Evolutionary conservation across 2,797 vertebrate genomes (phyloP).

Genomic region (Lithobates pipiens): DNA sequence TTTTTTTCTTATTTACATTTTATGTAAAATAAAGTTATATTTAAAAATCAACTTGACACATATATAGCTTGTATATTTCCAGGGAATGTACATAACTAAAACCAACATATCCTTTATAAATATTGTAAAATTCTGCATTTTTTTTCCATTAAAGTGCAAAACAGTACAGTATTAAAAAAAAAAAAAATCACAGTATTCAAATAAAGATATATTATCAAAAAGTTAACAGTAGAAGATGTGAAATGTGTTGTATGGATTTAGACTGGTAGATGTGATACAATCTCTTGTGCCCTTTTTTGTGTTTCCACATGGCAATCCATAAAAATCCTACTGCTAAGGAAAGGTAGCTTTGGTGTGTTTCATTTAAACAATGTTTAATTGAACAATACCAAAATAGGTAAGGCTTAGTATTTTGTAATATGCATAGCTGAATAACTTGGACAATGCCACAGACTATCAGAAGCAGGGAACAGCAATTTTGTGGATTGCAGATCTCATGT

Average conservation of each 20-base stretch:
- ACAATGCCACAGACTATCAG: neutral
- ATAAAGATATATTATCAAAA: constrained; percentile 51
- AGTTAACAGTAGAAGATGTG: constrained; percentile 18
- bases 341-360: neutral
- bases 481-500: neutral
- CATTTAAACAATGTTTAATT: neutral
- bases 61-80: constrained; percentile 42
- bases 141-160: constrained; percentile 58
- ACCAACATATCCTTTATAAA: constrained; percentile 50
- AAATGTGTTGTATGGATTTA: constrained; percentile 9
- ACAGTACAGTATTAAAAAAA: constrained; percentile 56
- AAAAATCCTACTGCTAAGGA: neutral
- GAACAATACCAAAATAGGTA: neutral
- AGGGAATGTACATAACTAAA: constrained; percentile 58
- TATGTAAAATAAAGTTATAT: constrained; percentile 50
- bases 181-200: constrained; percentile 58
- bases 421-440: neutral
- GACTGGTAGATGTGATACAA: neutral
- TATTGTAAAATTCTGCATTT: constrained; percentile 62
- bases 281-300: neutral
- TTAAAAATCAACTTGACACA: constrained; percentile 37
- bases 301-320: neutral
- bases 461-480: neutral
- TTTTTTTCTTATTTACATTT: constrained; percentile 45
- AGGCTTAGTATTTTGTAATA: neutral